A percentile compares a stretch with the other conserved stretches of the same genome.
Evolutionary conservation across 1,140 invertebrate genomes (phyloP).

Genomic region (Diorhabda elongata): DNA sequence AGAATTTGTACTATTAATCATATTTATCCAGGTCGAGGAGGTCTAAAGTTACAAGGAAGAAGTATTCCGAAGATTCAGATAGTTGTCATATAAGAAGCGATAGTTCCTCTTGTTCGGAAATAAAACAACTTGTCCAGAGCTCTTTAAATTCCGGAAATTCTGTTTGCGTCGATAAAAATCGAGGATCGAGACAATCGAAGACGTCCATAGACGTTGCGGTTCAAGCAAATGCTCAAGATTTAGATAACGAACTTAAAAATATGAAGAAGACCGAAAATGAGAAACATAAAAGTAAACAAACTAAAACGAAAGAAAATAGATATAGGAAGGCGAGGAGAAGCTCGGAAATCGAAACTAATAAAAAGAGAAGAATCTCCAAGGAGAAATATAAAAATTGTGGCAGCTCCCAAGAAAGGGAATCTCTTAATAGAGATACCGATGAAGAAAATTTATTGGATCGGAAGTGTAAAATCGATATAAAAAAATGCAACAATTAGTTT

Average conservation of each 20-base stretch:
- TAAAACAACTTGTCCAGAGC: conserved; percentile 48
- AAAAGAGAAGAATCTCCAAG: conserved; percentile 20
- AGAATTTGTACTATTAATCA: background rate
- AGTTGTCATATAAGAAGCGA: conserved; percentile 32
- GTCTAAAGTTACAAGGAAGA: conserved; percentile 27
- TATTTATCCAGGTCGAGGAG: conserved; percentile 21
- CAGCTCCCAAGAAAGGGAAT: conserved; percentile 22
- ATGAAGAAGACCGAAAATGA: conserved; percentile 23
- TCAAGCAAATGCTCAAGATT: conserved; percentile 58
- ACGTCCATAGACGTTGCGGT: conserved; percentile 51
- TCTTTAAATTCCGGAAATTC: conserved; percentile 50
- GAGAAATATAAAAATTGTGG: conserved; percentile 25
- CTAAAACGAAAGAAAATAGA: conserved; percentile 32
- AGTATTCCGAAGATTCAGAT: conserved; percentile 30
- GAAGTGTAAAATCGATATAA: conserved; percentile 16
- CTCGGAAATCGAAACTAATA: conserved; percentile 15
- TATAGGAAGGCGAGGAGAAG: conserved; percentile 24
- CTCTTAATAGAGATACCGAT: conserved; percentile 19
- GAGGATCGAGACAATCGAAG: conserved; percentile 40
- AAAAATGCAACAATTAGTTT: background rate
- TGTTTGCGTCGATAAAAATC: conserved; percentile 44
- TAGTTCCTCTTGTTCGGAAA: conserved; percentile 45
- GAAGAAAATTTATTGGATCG: conserved; percentile 19
- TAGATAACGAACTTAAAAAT: conserved; percentile 38
- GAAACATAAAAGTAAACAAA: conserved; percentile 33